Percentiles rank a stretch among this genome's conserved stretches.
phyloP scores from a whole-genome alignment of 2,888 invertebrate species.

The Cremastinae sp. region DNA sequence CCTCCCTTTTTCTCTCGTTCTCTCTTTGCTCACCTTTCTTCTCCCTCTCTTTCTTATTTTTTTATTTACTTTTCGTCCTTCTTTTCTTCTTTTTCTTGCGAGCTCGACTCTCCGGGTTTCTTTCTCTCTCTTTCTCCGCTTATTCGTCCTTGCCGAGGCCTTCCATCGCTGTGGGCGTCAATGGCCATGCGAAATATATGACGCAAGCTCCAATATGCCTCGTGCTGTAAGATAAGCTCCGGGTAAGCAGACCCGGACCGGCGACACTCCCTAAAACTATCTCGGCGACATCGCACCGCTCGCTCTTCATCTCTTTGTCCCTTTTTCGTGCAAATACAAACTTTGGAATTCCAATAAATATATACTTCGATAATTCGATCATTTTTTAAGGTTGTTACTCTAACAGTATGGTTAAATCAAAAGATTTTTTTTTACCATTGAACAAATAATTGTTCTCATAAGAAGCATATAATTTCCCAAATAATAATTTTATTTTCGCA shows the following conservation, averaged over 20 bases:
- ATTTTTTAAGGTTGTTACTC: no score
- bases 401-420: no score
- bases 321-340: no score
- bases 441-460: no score
- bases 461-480: no score
- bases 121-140: constrained; percentile 60
- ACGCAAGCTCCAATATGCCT: constrained; percentile 70
- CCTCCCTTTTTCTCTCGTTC: constrained; percentile 19
- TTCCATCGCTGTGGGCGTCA: constrained; percentile 72
- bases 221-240: constrained; percentile 63
- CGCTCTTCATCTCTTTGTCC: background rate
- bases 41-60: constrained; percentile 35
- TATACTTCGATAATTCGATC: no score
- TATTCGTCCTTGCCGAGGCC: constrained; percentile 77
- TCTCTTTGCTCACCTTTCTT: constrained; percentile 19
- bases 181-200: constrained; percentile 74
- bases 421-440: no score
- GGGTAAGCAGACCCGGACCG: constrained; percentile 38
- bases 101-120: constrained; percentile 49
- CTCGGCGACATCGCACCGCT: constrained; percentile 29
- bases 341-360: no score
- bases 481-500: no score
- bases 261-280: constrained; percentile 6
- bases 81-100: constrained; percentile 46
- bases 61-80: constrained; percentile 8